phyloP scores from a whole-genome alignment of 2,888 invertebrate species.

The Rhamnusium bicolor region DNA sequence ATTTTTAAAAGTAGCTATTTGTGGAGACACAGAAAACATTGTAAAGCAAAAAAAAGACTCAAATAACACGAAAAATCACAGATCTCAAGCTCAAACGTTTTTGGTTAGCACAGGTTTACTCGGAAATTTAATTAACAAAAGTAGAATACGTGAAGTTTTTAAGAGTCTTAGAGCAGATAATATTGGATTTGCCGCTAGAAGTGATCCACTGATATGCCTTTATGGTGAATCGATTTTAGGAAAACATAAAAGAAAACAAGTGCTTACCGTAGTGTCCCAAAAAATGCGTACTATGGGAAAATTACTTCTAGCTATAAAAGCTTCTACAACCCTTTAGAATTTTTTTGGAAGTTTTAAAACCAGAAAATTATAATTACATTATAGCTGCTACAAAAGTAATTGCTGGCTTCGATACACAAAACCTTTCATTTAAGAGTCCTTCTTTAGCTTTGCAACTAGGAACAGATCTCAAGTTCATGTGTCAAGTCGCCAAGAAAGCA shows the following conservation, averaged over 20 bases:
- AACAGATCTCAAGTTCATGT: slow-evolving; percentile 2
- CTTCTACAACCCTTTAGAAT: neutral
- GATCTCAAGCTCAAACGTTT: slow-evolving; percentile 30
- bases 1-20: neutral
- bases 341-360: neutral
- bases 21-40: slow-evolving; percentile 1
- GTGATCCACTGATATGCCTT: neutral
- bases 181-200: neutral
- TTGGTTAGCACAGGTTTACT: slow-evolving; percentile 30
- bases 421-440: slow-evolving; percentile 28
- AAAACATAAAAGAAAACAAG: neutral
- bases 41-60: neutral
- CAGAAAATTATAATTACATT: neutral
- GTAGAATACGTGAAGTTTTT: neutral
- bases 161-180: neutral
- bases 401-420: slow-evolving; percentile 9
- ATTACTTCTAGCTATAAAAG: neutral
- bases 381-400: slow-evolving; percentile 18
- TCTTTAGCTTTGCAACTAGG: slow-evolving; percentile 44
- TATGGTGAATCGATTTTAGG: neutral
- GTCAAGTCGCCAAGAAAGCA: neutral
- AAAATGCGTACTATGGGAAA: neutral
- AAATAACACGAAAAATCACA: neutral
- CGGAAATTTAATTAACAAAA: slow-evolving; percentile 29
- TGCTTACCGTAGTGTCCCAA: neutral